Evolutionary conservation across 2,888 invertebrate genomes (phyloP).

Genomic region (Perithous albicinctus): DNA sequence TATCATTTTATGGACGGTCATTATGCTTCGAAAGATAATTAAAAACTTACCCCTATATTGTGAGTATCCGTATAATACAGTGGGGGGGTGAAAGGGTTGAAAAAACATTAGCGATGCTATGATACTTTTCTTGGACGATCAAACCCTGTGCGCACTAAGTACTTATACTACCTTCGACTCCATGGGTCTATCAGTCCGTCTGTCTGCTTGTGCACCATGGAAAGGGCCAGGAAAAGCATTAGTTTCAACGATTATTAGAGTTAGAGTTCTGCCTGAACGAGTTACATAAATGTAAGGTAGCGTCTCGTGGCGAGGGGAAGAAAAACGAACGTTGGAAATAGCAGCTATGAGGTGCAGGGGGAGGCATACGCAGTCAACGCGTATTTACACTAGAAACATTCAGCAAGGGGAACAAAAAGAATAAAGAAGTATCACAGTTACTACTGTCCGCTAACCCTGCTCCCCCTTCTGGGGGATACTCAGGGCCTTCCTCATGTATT

Average conservation of each 20-base stretch:
- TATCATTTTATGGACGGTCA: slow-evolving; percentile 12
- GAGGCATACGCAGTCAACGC: slow-evolving; percentile 22
- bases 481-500: slow-evolving; percentile 1
- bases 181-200: neutral
- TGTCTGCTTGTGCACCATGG: slow-evolving; percentile 37
- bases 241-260: slow-evolving; percentile 84
- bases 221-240: slow-evolving; percentile 79
- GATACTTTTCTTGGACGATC: slow-evolving; percentile 42
- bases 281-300: slow-evolving; percentile 83
- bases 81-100: slow-evolving; percentile 25
- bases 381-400: slow-evolving; percentile 49
- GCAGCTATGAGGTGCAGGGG: slow-evolving; percentile 31
- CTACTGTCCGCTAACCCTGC: slow-evolving; percentile 65
- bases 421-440: slow-evolving; percentile 72
- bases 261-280: slow-evolving; percentile 83
- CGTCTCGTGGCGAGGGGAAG: slow-evolving; percentile 51
- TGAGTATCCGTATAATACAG: neutral
- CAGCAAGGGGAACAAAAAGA: slow-evolving; percentile 61
- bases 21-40: slow-evolving; percentile 31
- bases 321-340: slow-evolving; percentile 62
- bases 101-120: slow-evolving; percentile 34
- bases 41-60: slow-evolving; percentile 44
- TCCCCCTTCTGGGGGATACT: slow-evolving; percentile 15
- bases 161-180: slow-evolving; percentile 12
- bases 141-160: slow-evolving; percentile 10